Evolutionary conservation across 1,140 invertebrate species (phyloP).

Genomic region (Nebria ingens): DNA sequence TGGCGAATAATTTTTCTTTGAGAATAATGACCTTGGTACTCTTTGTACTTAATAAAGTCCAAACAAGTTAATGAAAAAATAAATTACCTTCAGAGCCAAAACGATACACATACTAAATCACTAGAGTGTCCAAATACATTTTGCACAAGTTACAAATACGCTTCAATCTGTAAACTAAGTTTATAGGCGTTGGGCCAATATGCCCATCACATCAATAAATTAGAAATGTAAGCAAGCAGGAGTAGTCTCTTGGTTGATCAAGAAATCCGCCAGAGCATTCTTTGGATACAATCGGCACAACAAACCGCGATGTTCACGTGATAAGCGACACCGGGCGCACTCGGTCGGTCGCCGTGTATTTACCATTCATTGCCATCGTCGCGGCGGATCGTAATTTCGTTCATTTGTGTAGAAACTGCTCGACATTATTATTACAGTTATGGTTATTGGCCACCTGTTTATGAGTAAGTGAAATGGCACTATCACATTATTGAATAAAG

Average conservation of each 20-base stretch:
- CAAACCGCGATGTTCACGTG: not conserved
- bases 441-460: conserved; percentile 11
- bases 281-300: not conserved
- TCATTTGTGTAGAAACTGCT: conserved; percentile 11
- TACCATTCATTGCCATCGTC: not conserved
- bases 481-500: too few relatives aligned
- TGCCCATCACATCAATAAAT: not conserved
- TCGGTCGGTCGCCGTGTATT: not conserved
- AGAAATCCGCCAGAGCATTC: not conserved
- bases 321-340: too few relatives aligned
- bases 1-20: too few relatives aligned
- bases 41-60: too few relatives aligned
- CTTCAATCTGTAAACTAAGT: too few relatives aligned
- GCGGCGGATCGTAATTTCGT: conserved; percentile 2
- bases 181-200: not conserved
- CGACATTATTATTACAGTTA: conserved; percentile 12
- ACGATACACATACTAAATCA: not conserved
- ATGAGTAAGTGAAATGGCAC: not conserved
- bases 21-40: too few relatives aligned
- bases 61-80: not conserved
- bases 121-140: not conserved
- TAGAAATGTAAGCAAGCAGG: not conserved
- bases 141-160: not conserved
- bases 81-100: not conserved
- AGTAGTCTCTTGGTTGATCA: too few relatives aligned